phyloP scores from a whole-genome alignment of 2,113 vertebrate genomes.

The Myiagra hebetior region DNA sequence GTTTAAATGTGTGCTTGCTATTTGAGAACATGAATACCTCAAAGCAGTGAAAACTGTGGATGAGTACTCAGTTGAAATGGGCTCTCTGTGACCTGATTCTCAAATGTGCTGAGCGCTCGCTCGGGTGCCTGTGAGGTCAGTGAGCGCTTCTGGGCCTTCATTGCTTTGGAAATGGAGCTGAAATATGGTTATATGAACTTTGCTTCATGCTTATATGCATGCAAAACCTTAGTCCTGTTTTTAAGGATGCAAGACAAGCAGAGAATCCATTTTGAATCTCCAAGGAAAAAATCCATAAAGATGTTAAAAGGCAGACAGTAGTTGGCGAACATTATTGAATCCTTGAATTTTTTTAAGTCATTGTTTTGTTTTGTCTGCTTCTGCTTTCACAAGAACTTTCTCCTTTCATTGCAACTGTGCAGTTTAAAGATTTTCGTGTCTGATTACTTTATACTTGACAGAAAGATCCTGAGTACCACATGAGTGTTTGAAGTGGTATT shows the following conservation, averaged over 20 bases:
- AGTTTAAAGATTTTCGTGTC: neutral
- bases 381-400: neutral
- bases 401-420: neutral
- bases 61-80: neutral
- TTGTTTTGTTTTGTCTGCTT: constrained; percentile 6
- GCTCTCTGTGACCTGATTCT: neutral
- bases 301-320: neutral
- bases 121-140: neutral
- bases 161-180: neutral
- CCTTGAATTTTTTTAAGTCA: neutral
- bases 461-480: neutral
- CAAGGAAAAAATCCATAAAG: neutral
- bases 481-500: constrained; percentile 32
- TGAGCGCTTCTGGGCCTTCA: neutral
- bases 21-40: neutral
- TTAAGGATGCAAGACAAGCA: neutral
- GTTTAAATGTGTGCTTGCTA: neutral
- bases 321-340: neutral
- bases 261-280: neutral
- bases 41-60: neutral
- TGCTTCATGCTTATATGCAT: neutral
- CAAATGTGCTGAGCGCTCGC: neutral
- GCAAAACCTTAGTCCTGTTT: neutral
- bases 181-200: neutral
- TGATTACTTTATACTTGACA: constrained; percentile 32